These are phyloP conservation scores for Halcyon chelicuti DNA, from an alignment of 2,797 vertebrate species.

Conservation along the genomic window DNA sequence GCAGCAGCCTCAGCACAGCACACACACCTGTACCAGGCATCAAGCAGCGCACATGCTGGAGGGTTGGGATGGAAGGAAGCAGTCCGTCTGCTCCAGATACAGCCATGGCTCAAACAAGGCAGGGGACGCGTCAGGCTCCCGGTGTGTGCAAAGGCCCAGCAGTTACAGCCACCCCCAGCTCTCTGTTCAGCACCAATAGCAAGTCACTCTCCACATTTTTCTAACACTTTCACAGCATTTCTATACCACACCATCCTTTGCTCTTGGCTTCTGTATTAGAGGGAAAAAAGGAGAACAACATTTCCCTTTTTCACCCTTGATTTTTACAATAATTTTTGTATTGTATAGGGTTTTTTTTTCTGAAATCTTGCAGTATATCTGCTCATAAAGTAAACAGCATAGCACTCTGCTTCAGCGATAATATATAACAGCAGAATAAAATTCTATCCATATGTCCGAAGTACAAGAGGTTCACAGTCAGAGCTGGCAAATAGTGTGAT, in stretches of 20 bases:
- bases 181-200: neutral
- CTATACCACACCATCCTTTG: neutral
- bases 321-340: neutral
- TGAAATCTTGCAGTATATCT: neutral
- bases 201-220: neutral
- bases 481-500: constrained; percentile 54
- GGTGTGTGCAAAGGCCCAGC: neutral
- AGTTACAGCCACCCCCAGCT: neutral
- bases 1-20: neutral
- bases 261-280: neutral
- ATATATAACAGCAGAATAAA: constrained; percentile 40
- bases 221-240: neutral
- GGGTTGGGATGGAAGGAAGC: constrained; percentile 6
- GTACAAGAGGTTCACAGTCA: constrained; percentile 53
- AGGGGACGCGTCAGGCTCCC: neutral
- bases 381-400: neutral
- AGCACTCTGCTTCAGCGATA: neutral
- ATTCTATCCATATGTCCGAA: constrained; percentile 59
- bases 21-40: neutral
- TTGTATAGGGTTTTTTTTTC: neutral
- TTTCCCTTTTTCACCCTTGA: neutral
- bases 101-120: constrained; percentile 7
- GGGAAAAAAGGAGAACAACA: neutral
- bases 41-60: neutral
- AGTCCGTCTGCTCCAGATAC: constrained; percentile 9